Conservation (phyloP, 2,888 invertebrate species). For the Cylindroiulus punctatus region DNA sequence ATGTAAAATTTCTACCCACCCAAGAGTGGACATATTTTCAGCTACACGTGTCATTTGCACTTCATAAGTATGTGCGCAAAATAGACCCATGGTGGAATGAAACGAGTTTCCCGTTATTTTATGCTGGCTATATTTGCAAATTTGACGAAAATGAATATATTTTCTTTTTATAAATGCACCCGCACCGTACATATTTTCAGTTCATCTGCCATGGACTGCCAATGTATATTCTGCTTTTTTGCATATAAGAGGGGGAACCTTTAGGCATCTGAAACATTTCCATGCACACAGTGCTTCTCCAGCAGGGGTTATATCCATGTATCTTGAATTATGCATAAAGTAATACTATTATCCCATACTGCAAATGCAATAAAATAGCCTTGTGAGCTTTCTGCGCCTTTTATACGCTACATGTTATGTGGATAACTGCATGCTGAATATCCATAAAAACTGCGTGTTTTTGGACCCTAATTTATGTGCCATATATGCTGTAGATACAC, state of each 20-base stretch:
- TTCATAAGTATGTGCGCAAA: slow-evolving; percentile 20
- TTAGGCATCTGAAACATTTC: slow-evolving; percentile 14
- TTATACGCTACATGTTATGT: not conserved
- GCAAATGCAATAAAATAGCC: slow-evolving; percentile 32
- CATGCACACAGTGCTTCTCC: not conserved
- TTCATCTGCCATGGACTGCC: not conserved
- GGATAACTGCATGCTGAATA: slow-evolving; percentile 19
- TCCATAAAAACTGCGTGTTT: not conserved
- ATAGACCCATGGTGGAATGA: not conserved
- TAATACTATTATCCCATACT: slow-evolving; percentile 32
- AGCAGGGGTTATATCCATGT: slow-evolving; percentile 14
- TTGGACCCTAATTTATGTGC: not conserved
- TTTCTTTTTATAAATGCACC: slow-evolving; percentile 14
- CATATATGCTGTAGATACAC: not conserved
- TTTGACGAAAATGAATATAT: slow-evolving; percentile 7
- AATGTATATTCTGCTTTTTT: slow-evolving; percentile 9
- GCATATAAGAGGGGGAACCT: slow-evolving; percentile 1
- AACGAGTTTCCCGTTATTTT: not conserved
- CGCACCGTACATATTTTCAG: slow-evolving; percentile 14
- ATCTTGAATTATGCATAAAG: slow-evolving; percentile 14
- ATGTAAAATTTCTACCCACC: not conserved
- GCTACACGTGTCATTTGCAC: not conserved
- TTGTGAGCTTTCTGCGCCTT: slow-evolving; percentile 32
- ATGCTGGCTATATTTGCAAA: slow-evolving; percentile 23
- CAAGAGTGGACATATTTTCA: not conserved